phyloP scores from a whole-genome alignment of 2,113 vertebrate species.

The Polyodon spathula region DNA sequence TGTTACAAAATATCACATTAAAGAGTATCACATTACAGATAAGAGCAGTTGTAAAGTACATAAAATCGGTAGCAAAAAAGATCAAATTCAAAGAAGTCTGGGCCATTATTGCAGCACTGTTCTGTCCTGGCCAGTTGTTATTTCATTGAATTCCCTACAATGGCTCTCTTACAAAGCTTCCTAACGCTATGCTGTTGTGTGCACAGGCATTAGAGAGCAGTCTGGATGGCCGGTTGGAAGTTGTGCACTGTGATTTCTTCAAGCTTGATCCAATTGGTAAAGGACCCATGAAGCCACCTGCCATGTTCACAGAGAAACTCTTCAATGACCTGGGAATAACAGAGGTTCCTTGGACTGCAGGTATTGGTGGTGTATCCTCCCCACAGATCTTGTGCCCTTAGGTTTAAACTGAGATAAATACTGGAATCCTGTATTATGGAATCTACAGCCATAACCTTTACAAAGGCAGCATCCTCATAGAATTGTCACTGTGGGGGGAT shows the following conservation, averaged over 20 bases:
- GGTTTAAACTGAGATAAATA: too few relatives aligned
- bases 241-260: constrained; percentile 79
- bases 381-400: background rate
- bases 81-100: too few relatives aligned
- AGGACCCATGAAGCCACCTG: constrained; percentile 49
- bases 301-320: constrained; percentile 58
- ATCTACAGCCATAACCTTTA: too few relatives aligned
- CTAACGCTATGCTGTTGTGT: constrained; percentile 11
- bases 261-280: constrained; percentile 61
- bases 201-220: constrained; percentile 60
- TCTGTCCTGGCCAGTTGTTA: background rate
- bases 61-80: too few relatives aligned
- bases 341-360: constrained; percentile 64
- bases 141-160: background rate
- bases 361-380: constrained; percentile 26
- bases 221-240: constrained; percentile 63
- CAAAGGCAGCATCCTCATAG: too few relatives aligned
- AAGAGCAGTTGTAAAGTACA: too few relatives aligned
- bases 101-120: background rate
- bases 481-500: too few relatives aligned
- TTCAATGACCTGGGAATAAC: constrained; percentile 70
- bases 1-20: too few relatives aligned
- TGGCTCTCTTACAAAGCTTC: too few relatives aligned
- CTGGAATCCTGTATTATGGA: too few relatives aligned
- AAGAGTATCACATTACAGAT: too few relatives aligned